Conservation (phyloP, 2,888 invertebrate genomes). For the Cybosia mesomella region DNA sequence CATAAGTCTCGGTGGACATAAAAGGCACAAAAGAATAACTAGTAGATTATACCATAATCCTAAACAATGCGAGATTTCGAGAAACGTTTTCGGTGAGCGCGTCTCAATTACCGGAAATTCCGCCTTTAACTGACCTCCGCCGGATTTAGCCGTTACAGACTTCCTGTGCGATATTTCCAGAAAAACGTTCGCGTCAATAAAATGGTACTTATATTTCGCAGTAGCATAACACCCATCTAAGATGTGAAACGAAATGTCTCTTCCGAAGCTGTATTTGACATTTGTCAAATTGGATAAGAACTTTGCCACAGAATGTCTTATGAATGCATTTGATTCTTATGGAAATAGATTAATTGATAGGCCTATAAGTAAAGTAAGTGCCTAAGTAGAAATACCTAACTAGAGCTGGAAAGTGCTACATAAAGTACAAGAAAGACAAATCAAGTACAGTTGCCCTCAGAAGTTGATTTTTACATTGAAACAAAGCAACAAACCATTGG, state of each 20-base stretch:
- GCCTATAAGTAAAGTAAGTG: no score
- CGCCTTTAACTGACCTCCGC: slow-evolving; percentile 55
- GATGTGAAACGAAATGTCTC: background rate
- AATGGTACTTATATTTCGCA: slow-evolving; percentile 41
- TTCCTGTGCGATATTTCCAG: slow-evolving; percentile 53
- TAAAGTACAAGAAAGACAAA: no score
- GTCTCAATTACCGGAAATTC: slow-evolving; percentile 64
- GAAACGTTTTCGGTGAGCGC: slow-evolving; percentile 58
- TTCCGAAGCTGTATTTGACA: background rate
- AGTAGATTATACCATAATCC: slow-evolving; percentile 43
- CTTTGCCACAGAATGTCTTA: background rate
- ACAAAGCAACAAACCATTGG: no score
- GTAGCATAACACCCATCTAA: slow-evolving; percentile 19
- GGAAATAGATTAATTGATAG: no score
- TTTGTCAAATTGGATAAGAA: background rate
- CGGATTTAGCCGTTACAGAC: slow-evolving; percentile 43
- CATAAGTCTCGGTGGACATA: slow-evolving; percentile 16
- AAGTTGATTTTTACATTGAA: no score
- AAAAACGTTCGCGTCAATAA: slow-evolving; percentile 46
- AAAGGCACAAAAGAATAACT: slow-evolving; percentile 35
- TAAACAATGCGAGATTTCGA: slow-evolving; percentile 55
- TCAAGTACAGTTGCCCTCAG: no score
- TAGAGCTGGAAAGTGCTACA: no score
- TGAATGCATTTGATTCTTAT: no score
- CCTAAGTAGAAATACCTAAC: no score